Evolutionary conservation across 2,113 vertebrate species (phyloP), one percentile per base, ranked within the genome.

Genomic region (Takifugu bimaculatus): DNA sequence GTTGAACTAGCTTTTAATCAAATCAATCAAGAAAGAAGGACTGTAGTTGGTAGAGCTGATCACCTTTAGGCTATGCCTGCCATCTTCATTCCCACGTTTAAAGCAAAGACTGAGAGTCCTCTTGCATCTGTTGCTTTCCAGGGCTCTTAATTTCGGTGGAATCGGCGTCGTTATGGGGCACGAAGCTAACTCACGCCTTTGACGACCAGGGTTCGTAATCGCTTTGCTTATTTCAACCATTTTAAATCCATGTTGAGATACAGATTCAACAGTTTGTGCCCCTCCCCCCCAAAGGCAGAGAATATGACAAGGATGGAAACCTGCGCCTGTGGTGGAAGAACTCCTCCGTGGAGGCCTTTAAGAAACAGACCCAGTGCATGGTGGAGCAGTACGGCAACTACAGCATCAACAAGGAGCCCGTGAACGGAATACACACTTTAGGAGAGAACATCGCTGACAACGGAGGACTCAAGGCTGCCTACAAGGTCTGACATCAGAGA

Each of bases 371-470:
- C 0, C 92, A 89, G 13, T 99, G 97, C 84, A 95, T 99, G 94
- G 93, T 96, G 74, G 93, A 93, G 68, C 96, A 98, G 72, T 98
- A 99, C 0, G 35, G 93, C 70, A 96, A 95, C 83, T 99, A 98
- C 85, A 94, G 88, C 0, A 62, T 98, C 75, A 96, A 97, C 0
- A 87, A 93, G 0, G 97, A 99, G 84, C 85, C 92, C 0, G 77
- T 99, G 70, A 98, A 98, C 0, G 97, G 97, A 62, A 93, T 84
- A n/a, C 95, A 96, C 72, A 98, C 97, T 0, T 90, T 99, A 0
- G 96, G 96, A 7, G 97, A 99, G 85, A 99, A 99, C 85, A 99
- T 99, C 0, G 96, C 97, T 0, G 97, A 99, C 85, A 99, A 99
- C 0, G 96, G 96, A 0, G 97, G 96, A 54, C 93, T 99, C 57